Evolutionary conservation across 2,888 invertebrate genomes (phyloP).

Genomic region (Nemurella pictetii): DNA sequence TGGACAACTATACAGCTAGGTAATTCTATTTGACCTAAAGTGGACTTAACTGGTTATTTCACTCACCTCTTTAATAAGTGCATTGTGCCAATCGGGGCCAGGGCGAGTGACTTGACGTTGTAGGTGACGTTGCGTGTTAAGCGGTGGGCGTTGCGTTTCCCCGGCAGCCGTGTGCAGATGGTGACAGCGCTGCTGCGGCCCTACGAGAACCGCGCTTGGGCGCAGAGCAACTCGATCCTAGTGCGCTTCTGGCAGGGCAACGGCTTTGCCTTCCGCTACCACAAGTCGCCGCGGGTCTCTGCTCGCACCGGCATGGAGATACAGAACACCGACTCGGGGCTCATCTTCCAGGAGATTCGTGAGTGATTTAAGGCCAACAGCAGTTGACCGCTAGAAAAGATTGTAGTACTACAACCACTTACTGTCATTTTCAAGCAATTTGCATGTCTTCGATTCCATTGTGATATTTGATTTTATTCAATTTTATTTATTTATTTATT

Average conservation of each 20-base stretch:
- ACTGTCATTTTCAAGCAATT: constrained; percentile 5
- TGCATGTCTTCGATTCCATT: neutral
- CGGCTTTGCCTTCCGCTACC: constrained; percentile 75
- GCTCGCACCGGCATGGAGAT: constrained; percentile 54
- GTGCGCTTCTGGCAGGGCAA: constrained; percentile 83
- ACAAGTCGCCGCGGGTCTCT: constrained; percentile 57
- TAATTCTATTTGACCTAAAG: too few relatives aligned
- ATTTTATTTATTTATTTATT: too few relatives aligned
- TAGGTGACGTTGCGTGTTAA: too few relatives aligned
- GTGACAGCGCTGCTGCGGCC: constrained; percentile 72
- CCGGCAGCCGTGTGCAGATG: constrained; percentile 62
- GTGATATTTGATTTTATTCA: too few relatives aligned
- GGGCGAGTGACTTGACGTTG: too few relatives aligned
- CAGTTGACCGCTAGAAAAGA: too few relatives aligned
- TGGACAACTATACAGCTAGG: too few relatives aligned
- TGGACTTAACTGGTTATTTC: too few relatives aligned
- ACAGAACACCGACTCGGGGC: constrained; percentile 54
- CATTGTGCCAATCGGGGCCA: too few relatives aligned
- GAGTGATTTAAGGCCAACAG: too few relatives aligned
- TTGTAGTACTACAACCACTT: neutral
- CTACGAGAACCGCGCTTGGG: constrained; percentile 81
- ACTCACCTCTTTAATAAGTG: too few relatives aligned
- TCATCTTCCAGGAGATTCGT: constrained; percentile 50
- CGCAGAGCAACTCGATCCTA: constrained; percentile 83
- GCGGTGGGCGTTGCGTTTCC: too few relatives aligned